Percentiles rank a stretch among this genome's conserved stretches.
phyloP scores from a whole-genome alignment of 2,888 invertebrate genomes.

The Nomada hirtipes region DNA sequence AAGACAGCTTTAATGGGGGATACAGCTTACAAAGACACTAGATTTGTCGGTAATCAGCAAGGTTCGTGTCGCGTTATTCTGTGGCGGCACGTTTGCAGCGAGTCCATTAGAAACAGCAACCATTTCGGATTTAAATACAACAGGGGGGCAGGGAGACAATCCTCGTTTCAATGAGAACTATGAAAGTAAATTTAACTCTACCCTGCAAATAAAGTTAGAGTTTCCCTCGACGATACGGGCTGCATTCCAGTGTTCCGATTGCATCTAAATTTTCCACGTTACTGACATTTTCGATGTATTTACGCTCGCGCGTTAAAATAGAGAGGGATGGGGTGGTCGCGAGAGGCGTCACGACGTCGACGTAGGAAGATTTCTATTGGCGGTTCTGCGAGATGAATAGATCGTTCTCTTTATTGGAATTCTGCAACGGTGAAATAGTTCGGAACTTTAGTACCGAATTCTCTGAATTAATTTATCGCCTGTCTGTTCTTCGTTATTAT shows the following conservation, averaged over 20 bases:
- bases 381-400: not conserved
- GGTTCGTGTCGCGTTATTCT: not conserved
- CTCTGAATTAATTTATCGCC: no score
- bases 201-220: conserved; percentile 19
- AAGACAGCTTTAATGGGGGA: not conserved
- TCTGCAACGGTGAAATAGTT: not conserved
- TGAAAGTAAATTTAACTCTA: conserved; percentile 24
- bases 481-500: no score
- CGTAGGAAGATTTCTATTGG: conserved; percentile 7
- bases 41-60: not conserved
- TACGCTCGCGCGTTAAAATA: not conserved
- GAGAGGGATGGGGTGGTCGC: conserved; percentile 16
- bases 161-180: conserved; percentile 18
- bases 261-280: conserved; percentile 49
- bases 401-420: not conserved
- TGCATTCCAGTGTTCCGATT: not conserved
- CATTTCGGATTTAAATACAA: conserved; percentile 7
- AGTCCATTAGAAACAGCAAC: not conserved
- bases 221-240: not conserved
- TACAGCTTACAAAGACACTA: not conserved
- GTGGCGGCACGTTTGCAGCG: not conserved
- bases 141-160: not conserved
- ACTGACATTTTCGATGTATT: conserved; percentile 42
- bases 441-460: not conserved
- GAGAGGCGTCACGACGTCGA: not conserved